A percentile compares a stretch with the other conserved stretches of the same genome.
phyloP scores from a whole-genome alignment of 2,797 vertebrate species.

The Catamblyrhynchus diadema region DNA sequence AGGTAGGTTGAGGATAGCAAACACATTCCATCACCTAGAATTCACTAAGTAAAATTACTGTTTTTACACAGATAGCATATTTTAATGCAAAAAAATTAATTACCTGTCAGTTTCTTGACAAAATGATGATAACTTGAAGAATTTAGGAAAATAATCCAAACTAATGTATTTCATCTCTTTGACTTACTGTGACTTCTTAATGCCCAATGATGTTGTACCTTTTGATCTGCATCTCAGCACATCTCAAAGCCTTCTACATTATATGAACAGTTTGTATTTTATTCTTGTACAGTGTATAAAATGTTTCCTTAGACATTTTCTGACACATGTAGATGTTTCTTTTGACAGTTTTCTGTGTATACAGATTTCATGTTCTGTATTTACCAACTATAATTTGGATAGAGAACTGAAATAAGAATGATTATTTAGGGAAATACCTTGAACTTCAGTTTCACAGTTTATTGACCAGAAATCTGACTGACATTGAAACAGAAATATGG shows the following conservation, averaged over 20 bases:
- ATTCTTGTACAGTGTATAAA: neutral
- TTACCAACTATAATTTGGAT: neutral
- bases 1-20: neutral
- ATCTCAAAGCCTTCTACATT: neutral
- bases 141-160: neutral
- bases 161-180: neutral
- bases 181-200: neutral
- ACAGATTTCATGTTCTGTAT: neutral
- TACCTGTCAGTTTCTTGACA: neutral
- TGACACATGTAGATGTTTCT: neutral
- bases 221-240: neutral
- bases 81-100: neutral
- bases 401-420: neutral
- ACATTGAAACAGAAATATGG: neutral
- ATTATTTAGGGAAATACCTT: neutral
- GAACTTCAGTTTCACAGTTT: neutral
- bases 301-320: neutral
- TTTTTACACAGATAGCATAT: neutral
- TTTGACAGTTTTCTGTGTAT: neutral
- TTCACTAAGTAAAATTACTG: neutral
- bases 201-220: neutral
- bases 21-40: neutral
- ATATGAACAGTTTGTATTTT: neutral
- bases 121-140: neutral
- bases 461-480: neutral